phyloP scores from a whole-genome alignment of 1,140 invertebrate genomes.

The Lysiphlebus fabarum region DNA sequence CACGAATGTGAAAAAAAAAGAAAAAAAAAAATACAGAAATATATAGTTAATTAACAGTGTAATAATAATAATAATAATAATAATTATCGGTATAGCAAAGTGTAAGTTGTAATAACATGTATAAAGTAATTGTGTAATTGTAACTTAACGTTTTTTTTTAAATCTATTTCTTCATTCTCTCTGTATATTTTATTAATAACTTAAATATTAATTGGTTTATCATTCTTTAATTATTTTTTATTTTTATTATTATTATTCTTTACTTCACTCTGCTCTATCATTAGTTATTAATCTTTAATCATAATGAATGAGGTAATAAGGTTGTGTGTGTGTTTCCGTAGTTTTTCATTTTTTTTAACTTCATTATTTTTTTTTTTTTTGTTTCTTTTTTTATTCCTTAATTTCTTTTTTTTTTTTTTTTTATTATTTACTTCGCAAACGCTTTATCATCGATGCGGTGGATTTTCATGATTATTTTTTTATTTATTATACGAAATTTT shows the following conservation, averaged over 20 bases:
- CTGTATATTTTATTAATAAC: conserved; percentile 42
- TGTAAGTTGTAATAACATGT: conserved; percentile 30
- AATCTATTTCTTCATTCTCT: conserved; percentile 17
- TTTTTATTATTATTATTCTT: conserved; percentile 27
- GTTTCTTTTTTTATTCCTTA: conserved; percentile 20
- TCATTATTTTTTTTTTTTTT: conserved; percentile 7
- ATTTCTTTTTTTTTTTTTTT: conserved; percentile 8
- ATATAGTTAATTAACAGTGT: conserved; percentile 21
- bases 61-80: conserved; percentile 36
- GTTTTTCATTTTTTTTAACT: conserved; percentile 21
- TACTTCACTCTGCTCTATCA: conserved; percentile 37
- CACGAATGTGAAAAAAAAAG: conserved; percentile 21
- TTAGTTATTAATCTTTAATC: conserved; percentile 50
- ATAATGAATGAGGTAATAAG: conserved; percentile 56
- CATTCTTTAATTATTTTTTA: conserved; percentile 16
- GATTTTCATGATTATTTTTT: conserved; percentile 18
- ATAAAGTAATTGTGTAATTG: conserved; percentile 41
- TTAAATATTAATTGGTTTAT: conserved; percentile 39
- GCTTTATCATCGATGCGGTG: conserved; percentile 32
- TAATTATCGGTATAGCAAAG: conserved; percentile 27
- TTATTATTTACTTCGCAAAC: conserved; percentile 26
- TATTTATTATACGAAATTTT: not conserved
- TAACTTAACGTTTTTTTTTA: conserved; percentile 38
- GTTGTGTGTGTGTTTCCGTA: conserved; percentile 45
- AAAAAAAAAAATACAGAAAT: conserved; percentile 26